Evolutionary conservation across 2,113 vertebrate species (phyloP), one percentile per base, ranked within the genome.

Genomic region (Morphnarchus princeps): DNA sequence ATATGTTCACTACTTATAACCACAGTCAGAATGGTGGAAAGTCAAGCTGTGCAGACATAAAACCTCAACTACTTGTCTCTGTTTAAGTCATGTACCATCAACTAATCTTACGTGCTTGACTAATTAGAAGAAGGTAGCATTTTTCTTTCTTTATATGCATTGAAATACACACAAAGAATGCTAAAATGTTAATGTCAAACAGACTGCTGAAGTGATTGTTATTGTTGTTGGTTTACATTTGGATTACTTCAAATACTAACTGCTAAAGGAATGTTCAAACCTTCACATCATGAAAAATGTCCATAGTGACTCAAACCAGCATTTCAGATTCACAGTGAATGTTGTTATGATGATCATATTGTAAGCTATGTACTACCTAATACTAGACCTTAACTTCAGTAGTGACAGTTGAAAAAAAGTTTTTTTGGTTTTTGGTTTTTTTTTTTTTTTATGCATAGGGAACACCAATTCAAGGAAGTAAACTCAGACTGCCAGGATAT

Each of bases 381-480:
- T 40, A 34, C 20, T 32, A 29, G 45, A 36, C 4, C 18, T 81
- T 22, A 14, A 28, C 43, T 67, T 82, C 40, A 57, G 21, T 28
- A 32, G 26, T 34, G 36, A 34, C 40, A 63, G 40, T 7, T 32
- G 3, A 11, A 62, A 81, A 81, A 78, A 2, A 55, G 9, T 17
- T 29, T 28, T 28, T 28, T 9, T 87, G 8, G 40, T 71, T 26
- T 59, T 47, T n/a, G n/a, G n/a, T n/a, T n/a, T 6, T 47, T 4
- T 52, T 82, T 67, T 43, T 45, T 74, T 93, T 57, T 71, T 78
- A 78, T 55, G 77, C 65, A 29, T 95, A 99, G 99, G 98, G 97
- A 84, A 99, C 99, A 17, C 98, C 99, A 1, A 99, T 99, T 92
- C 99, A 99, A 96, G 99, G 99, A 96, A 99, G 99, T 97, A 99